Base-by-base conservation (phyloP, 1,140 invertebrate species). In the Portunus trituberculatus region DNA sequence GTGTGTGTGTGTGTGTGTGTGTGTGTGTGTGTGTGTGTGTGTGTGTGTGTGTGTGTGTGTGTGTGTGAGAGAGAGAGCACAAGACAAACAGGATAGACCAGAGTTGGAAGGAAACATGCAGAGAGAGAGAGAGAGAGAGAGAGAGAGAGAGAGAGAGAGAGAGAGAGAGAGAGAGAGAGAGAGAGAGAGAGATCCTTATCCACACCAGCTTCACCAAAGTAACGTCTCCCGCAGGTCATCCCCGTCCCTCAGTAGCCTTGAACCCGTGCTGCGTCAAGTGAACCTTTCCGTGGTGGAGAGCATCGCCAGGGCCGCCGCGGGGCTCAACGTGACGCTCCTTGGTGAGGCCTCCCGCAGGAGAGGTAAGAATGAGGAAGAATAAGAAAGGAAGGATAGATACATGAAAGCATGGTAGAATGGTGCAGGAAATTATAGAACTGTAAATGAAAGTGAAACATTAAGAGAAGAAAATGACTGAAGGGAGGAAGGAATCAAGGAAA, bases 251-350 rank as follows among this genome's bases (percentile, higher is more conserved):
- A 46, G 90, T 1, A 91, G n/a, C 89, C 52, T 95, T 1, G 67
- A 52, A 28, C 94, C 94, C 4, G 91, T 95, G 25, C 83, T 95
- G 29, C 94, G 88, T 20, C 94, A 92, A 83, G 83, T 95, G 25
- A 95, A 95, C 84, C 91, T 92, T 14, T 88, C 67, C 0, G 91
- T 95, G 8, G 94, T 91, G 3, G 82, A 95, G 91, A 95, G 94
- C 59, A 91, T 95, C 84, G 83, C 94, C 84, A 87, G 84, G 29
- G 94, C 94, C 20, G 59, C 94, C 16, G 90, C 76, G 20, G 91
- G 91, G 4, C 45, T 95, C 52, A 95, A 95, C 32, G 48, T 95
- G 4, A 87, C 94, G 0, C 84, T 95, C 3, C 31, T 95, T 67
- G 94, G 89, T 14, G 90, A 92, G 32, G 94, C 91, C 29, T 52